phyloP scores from a whole-genome alignment of 2,113 vertebrate genomes.

The Gorsachius goisagi region DNA sequence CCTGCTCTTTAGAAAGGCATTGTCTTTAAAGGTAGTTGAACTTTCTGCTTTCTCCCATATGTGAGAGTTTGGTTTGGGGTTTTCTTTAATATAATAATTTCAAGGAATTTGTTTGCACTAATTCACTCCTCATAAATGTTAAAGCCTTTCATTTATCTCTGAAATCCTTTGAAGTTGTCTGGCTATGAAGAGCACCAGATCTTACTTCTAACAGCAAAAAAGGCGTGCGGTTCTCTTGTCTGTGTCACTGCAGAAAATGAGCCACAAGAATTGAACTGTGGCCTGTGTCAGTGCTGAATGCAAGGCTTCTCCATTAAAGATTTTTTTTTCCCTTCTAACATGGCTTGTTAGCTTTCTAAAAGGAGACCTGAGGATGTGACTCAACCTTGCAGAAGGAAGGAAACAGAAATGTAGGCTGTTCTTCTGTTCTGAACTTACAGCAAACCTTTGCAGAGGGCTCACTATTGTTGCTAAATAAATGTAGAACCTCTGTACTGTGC shows the following conservation, averaged over 20 bases:
- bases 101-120: not conserved
- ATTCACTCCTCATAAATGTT: not conserved
- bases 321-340: not conserved
- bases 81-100: not conserved
- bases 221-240: not conserved
- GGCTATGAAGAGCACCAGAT: not conserved
- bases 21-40: not conserved
- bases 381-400: slow-evolving; percentile 67
- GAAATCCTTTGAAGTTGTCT: not conserved
- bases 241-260: not conserved
- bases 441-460: not conserved
- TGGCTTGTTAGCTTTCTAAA: slow-evolving; percentile 40
- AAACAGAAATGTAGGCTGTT: slow-evolving; percentile 45
- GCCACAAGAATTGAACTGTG: not conserved
- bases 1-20: not conserved
- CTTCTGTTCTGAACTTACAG: not conserved
- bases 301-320: not conserved
- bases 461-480: not conserved
- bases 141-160: not conserved
- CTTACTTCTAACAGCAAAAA: not conserved
- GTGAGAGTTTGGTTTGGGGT: not conserved
- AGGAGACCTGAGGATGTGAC: slow-evolving; percentile 59
- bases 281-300: not conserved
- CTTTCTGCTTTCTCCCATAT: not conserved
- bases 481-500: not conserved